Conservation (phyloP, 2,797 vertebrate genomes). For the Sebastes glaucus region DNA sequence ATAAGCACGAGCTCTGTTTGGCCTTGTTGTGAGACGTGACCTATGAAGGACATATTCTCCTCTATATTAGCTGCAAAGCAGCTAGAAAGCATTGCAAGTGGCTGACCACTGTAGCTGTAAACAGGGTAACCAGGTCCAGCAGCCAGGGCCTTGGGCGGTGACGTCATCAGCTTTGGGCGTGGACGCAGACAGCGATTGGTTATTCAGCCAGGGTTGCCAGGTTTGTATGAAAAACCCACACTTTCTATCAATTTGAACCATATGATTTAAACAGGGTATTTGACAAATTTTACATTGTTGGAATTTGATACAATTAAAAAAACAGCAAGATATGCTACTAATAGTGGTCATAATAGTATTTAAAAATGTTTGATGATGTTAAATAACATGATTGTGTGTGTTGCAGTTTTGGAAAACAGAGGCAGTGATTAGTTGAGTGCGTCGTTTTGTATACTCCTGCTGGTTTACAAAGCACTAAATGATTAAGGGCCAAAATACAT, state of each 20-base stretch:
- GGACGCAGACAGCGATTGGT: constrained; percentile 27
- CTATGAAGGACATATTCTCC: background rate
- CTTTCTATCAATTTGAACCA: background rate
- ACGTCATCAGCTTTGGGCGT: constrained; percentile 74
- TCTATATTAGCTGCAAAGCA: background rate
- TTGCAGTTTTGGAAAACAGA: background rate
- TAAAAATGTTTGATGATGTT: background rate
- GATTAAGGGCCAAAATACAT: too few species aligned
- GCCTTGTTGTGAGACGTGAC: background rate
- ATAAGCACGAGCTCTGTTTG: background rate
- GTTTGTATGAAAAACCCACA: constrained; percentile 13
- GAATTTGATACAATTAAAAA: fast-evolving
- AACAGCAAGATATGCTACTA: background rate
- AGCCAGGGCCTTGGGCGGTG: constrained; percentile 16
- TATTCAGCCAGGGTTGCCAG: constrained; percentile 61
- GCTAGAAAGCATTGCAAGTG: background rate
- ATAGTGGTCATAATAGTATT: fast-evolving
- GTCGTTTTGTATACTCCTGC: too few species aligned
- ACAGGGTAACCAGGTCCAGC: constrained; percentile 10
- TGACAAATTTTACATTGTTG: background rate
- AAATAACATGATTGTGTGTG: background rate
- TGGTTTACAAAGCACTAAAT: too few species aligned
- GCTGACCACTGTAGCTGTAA: background rate
- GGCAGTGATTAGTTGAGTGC: too few species aligned
- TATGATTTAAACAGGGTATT: background rate